Conservation (phyloP, 2,113 vertebrate species). For the Pseudonaja textilis region DNA sequence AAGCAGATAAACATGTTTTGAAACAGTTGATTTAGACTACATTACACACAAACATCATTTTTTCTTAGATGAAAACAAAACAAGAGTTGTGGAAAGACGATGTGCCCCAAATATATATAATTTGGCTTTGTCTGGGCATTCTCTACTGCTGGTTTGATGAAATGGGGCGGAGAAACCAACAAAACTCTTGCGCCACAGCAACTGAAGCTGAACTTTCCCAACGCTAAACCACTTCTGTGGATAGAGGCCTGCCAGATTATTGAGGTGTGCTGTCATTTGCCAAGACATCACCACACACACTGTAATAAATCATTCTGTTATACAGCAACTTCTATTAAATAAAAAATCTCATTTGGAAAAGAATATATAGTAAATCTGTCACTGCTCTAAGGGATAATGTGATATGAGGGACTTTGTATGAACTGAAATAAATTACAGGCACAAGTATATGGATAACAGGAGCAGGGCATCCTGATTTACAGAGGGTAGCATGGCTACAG, state of each 20-base stretch:
- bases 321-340: constrained; percentile 14
- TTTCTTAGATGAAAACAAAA: neutral
- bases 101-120: neutral
- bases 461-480: constrained; percentile 16
- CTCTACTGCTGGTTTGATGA: neutral
- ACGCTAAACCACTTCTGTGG: neutral
- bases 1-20: neutral
- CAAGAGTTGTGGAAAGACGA: neutral
- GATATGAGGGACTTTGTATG: constrained; percentile 28
- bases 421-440: constrained; percentile 28
- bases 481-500: constrained; percentile 5
- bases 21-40: neutral
- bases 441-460: constrained; percentile 18
- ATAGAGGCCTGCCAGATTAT: neutral
- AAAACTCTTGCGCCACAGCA: neutral
- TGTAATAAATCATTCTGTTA: constrained; percentile 11
- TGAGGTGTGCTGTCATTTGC: neutral
- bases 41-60: neutral
- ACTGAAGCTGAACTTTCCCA: neutral
- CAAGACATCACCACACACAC: neutral
- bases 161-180: neutral
- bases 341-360: constrained; percentile 31
- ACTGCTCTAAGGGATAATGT: constrained; percentile 18
- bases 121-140: neutral
- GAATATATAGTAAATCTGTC: constrained; percentile 25